Conservation (phyloP, 2,797 vertebrate genomes). For the Aulostomus chinensis region DNA sequence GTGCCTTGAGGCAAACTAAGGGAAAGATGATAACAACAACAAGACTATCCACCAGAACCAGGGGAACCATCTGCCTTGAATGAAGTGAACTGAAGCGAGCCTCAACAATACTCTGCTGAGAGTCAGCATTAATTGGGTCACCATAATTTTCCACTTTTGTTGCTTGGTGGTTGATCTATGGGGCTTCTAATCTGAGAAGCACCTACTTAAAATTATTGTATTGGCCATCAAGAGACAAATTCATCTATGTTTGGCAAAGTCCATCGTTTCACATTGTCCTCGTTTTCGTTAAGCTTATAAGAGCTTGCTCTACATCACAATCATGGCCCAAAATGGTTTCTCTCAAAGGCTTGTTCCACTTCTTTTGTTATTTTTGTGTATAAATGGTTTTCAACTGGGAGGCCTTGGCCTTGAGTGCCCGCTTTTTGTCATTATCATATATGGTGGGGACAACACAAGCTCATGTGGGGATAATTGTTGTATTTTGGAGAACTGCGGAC, state of each 20-base stretch:
- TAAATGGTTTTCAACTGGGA: conserved; percentile 17
- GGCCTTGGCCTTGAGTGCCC: conserved; percentile 7
- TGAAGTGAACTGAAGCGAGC: conserved; percentile 26
- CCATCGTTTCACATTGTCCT: conserved; percentile 44
- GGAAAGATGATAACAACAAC: conserved; percentile 33
- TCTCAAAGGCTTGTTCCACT: conserved; percentile 37
- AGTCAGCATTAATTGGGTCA: conserved; percentile 66
- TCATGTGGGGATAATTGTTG: conserved; percentile 20
- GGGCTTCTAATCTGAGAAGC: conserved; percentile 65
- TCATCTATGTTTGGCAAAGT: conserved; percentile 42
- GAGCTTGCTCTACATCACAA: conserved; percentile 36
- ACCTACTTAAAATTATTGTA: conserved; percentile 62
- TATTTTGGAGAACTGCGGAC: conserved; percentile 7
- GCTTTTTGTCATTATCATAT: conserved; percentile 17
- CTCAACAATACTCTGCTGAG: conserved; percentile 45
- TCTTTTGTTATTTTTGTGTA: conserved; percentile 31
- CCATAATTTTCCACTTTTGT: conserved; percentile 63
- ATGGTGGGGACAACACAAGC: conserved; percentile 19
- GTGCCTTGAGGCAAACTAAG: conserved; percentile 44
- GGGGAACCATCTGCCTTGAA: conserved; percentile 43
- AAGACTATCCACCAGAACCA: conserved; percentile 23
- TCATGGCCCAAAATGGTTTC: conserved; percentile 32
- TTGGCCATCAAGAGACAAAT: conserved; percentile 63
- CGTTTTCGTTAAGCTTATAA: conserved; percentile 49
- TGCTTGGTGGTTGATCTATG: conserved; percentile 57